Conservation (phyloP, 2,888 invertebrate genomes). For the Colletes collaris region DNA sequence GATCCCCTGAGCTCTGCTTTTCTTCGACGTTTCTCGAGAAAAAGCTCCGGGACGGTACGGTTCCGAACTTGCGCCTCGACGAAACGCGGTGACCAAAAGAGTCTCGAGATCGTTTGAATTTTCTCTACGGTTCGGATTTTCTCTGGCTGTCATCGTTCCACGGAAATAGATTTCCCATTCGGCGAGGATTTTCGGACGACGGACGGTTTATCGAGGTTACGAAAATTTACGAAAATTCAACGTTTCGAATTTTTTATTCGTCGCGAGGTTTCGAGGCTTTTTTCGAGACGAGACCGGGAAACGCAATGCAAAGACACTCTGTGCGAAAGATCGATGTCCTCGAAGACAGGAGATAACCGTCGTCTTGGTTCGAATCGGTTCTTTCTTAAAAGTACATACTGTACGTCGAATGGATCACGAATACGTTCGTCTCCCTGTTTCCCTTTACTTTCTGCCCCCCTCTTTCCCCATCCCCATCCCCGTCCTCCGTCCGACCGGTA, state of each 20-base stretch:
- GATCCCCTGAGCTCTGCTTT: slow-evolving; percentile 42
- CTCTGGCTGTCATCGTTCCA: too few relatives aligned
- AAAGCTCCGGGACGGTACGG: slow-evolving; percentile 21
- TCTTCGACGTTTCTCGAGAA: slow-evolving; percentile 49
- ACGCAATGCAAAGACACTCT: slow-evolving; percentile 42
- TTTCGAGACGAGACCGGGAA: slow-evolving; percentile 14
- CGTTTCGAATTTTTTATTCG: slow-evolving; percentile 10
- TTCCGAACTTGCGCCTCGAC: slow-evolving; percentile 11
- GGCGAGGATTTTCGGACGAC: too few relatives aligned
- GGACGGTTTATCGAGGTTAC: too few relatives aligned
- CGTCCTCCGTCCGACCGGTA: background rate
- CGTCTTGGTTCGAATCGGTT: slow-evolving; percentile 34
- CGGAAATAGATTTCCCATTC: too few relatives aligned
- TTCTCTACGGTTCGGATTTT: too few relatives aligned
- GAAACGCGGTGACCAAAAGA: slow-evolving; percentile 7
- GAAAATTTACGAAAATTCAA: background rate
- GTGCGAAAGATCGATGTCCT: slow-evolving; percentile 60
- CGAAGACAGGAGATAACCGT: slow-evolving; percentile 29
- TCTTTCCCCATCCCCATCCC: background rate
- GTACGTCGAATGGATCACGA: slow-evolving; percentile 45
- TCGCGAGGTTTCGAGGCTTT: slow-evolving; percentile 38
- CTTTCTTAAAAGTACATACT: slow-evolving; percentile 26
- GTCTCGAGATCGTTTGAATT: background rate
- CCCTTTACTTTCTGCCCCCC: background rate
- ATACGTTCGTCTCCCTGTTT: slow-evolving; percentile 12